Evolutionary conservation across 2,888 invertebrate species (phyloP), one percentile per base, ranked within the genome.

Genomic region (Cataglyphis rosenhaueri): DNA sequence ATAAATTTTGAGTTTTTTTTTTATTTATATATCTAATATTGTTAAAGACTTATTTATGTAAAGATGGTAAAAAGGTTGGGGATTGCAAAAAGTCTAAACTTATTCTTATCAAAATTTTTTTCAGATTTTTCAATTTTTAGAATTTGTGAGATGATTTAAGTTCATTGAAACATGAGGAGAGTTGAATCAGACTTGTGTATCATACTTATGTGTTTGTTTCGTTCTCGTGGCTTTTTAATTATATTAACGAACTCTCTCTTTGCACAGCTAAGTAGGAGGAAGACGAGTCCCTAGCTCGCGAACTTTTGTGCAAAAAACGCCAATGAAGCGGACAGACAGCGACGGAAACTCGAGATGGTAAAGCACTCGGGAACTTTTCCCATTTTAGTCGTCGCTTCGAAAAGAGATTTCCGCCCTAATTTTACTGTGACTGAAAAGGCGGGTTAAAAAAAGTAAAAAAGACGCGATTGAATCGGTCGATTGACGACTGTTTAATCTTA

Each of bases 321-420:
- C 55, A 29, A 76, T 55, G 55, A 57, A 29, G 68, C 70, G 66
- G 9, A 75, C 38, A n/a, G 62, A 38, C 66, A 38, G 38, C n/a
- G 29, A 18, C 29, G 55, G n/a, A 76, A 38, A 12, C 21, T 52
- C n/a, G 35, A 15, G 25, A 52, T 52, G 21, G 18, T 55, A 66
- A 64, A 75, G 15, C 55, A 38, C 15, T 66, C 3, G 41, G 1
- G 6, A 76, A 76, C 68, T 76, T 68, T 76, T 66, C 15, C 41
- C 21, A 76, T 41, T 62, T 76, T 55, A 35, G 25, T 38, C 38
- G 65, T 6, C 52, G n/a, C 68, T 55, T 55, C n/a, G 25, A 12
- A 55, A 25, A 44, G n/a, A 48, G 38, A 75, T 75, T 75, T 75
- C 38, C 38, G n/a, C 15, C 52, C 52, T 66, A 66, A 76, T 76